phyloP scores from a whole-genome alignment of 2,797 vertebrate genomes.

The Harpagifer antarcticus region DNA sequence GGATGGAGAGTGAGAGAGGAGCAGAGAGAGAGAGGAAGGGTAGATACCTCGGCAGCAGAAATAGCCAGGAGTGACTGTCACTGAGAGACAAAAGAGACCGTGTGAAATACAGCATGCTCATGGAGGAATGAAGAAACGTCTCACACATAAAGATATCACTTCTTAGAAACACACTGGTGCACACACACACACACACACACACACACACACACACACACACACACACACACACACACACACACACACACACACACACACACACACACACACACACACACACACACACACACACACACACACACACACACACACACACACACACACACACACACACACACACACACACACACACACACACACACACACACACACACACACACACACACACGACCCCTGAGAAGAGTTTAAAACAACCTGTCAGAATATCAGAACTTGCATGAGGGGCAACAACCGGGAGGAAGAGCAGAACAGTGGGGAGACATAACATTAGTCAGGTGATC shows the following conservation, averaged over 20 bases:
- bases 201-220: constrained; percentile 44
- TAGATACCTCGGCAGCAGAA: constrained; percentile 91
- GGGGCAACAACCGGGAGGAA: constrained; percentile 39
- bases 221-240: constrained; percentile 42
- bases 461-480: constrained; percentile 51
- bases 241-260: constrained; percentile 45
- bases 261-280: constrained; percentile 42
- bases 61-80: constrained; percentile 90
- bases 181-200: constrained; percentile 37
- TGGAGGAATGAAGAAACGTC: constrained; percentile 62
- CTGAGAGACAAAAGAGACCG: constrained; percentile 90
- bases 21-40: constrained; percentile 64
- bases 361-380: too few relatives aligned
- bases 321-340: neutral
- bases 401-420: constrained; percentile 36
- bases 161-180: neutral
- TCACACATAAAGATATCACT: constrained; percentile 1
- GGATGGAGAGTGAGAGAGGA: constrained; percentile 52
- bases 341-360: too few relatives aligned
- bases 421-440: constrained; percentile 30
- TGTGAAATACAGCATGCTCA: constrained; percentile 77
- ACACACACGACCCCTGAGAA: constrained; percentile 25
- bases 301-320: constrained; percentile 46
- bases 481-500: constrained; percentile 74
- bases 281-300: constrained; percentile 46